A percentile compares a stretch with the other conserved stretches of the same genome.
These are phyloP conservation scores for Papilio protenor DNA, from an alignment of 2,888 invertebrate species.

Conservation along the genomic window DNA sequence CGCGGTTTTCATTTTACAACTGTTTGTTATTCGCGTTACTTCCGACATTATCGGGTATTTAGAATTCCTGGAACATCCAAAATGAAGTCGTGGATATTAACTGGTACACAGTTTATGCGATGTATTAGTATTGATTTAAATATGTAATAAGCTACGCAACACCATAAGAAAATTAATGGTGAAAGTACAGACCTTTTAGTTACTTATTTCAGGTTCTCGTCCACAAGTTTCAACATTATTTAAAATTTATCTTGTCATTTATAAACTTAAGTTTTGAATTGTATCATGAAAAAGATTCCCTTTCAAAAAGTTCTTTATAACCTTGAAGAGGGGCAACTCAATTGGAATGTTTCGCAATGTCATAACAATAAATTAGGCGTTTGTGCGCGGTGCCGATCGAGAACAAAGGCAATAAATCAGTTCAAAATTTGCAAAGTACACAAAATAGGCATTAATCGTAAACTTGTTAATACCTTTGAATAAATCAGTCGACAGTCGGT, in stretches of 20 bases:
- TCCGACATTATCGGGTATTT: slow-evolving; percentile 24
- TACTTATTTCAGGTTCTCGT: background rate
- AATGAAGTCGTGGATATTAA: slow-evolving; percentile 10
- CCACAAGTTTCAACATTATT: too few relatives aligned
- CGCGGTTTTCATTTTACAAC: slow-evolving; percentile 22
- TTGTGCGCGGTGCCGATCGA: slow-evolving; percentile 14
- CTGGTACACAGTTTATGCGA: background rate
- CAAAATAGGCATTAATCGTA: slow-evolving; percentile 45
- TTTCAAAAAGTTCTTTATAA: too few relatives aligned
- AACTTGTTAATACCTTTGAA: slow-evolving; percentile 46
- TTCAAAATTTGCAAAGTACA: slow-evolving; percentile 35
- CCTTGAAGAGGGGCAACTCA: background rate
- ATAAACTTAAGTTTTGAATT: too few relatives aligned
- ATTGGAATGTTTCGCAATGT: slow-evolving; percentile 4
- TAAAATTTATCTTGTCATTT: too few relatives aligned
- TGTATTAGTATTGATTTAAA: background rate
- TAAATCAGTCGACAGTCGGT: slow-evolving; percentile 42
- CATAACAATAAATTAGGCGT: slow-evolving; percentile 13
- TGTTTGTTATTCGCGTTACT: slow-evolving; percentile 20
- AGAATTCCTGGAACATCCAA: slow-evolving; percentile 17
- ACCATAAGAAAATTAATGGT: background rate
- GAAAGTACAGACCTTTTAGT: background rate
- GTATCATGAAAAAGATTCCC: too few relatives aligned
- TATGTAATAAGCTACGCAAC: background rate
- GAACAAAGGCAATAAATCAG: slow-evolving; percentile 42